phyloP scores from a whole-genome alignment of 2,113 vertebrate genomes.

The Lophochroa leadbeateri region DNA sequence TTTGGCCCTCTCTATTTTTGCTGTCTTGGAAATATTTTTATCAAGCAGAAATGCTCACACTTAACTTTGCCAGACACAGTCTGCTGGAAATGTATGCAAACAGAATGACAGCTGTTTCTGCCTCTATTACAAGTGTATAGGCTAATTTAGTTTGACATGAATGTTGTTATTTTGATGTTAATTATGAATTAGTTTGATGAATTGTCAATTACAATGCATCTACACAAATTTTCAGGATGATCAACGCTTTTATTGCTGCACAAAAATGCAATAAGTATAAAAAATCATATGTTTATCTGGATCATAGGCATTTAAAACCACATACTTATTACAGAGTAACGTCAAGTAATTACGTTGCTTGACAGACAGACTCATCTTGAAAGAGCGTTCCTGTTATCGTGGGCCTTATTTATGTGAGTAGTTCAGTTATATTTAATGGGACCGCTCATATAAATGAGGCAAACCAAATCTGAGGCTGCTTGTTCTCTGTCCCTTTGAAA shows the following conservation, averaged over 20 bases:
- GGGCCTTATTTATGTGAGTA: neutral
- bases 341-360: constrained; percentile 45
- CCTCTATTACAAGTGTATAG: constrained; percentile 18
- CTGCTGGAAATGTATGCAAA: constrained; percentile 37
- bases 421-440: neutral
- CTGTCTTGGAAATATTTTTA: neutral
- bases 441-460: neutral
- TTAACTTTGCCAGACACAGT: constrained; percentile 43
- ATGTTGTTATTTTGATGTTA: constrained; percentile 24
- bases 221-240: constrained; percentile 10
- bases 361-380: constrained; percentile 10
- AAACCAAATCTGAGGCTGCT: neutral
- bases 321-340: neutral
- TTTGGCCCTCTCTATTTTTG: neutral
- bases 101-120: constrained; percentile 54
- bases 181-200: constrained; percentile 57
- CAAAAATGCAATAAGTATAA: neutral
- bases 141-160: constrained; percentile 55
- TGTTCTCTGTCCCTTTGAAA: neutral
- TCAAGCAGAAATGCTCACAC: neutral
- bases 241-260: neutral
- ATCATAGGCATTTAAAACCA: constrained; percentile 9
- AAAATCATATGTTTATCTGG: neutral
- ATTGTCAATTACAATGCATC: constrained; percentile 23
- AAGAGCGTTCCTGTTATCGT: neutral